Evolutionary conservation across 2,888 invertebrate genomes (phyloP).

Genomic region (Perithous albicinctus): DNA sequence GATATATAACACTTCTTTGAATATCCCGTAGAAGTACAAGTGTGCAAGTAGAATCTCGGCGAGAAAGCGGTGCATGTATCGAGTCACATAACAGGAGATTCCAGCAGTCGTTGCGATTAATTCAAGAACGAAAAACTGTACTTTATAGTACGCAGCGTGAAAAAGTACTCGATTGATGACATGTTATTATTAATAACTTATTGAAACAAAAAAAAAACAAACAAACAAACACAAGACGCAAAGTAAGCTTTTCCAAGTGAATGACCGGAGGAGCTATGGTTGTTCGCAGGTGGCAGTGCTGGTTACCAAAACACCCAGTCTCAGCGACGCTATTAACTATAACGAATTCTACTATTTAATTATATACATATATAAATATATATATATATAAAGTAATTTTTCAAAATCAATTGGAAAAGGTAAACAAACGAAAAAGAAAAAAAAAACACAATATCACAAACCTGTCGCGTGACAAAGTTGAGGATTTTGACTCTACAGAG

Average conservation of each 20-base stretch:
- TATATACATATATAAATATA: constrained; percentile 53
- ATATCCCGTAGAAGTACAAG: constrained; percentile 59
- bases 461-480: constrained; percentile 53
- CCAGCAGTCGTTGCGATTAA: constrained; percentile 48
- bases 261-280: constrained; percentile 80
- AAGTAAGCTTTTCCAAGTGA: constrained; percentile 69
- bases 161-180: constrained; percentile 22
- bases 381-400: constrained; percentile 51
- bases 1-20: constrained; percentile 51
- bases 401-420: constrained; percentile 46
- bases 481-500: constrained; percentile 22
- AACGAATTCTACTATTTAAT: constrained; percentile 74
- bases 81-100: constrained; percentile 55
- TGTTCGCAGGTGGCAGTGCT: constrained; percentile 83
- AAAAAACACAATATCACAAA: constrained; percentile 8
- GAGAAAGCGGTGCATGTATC: constrained; percentile 57
- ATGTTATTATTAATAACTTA: constrained; percentile 52
- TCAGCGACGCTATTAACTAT: constrained; percentile 79
- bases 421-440: constrained; percentile 18
- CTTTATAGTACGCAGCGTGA: constrained; percentile 43
- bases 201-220: constrained; percentile 44
- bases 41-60: constrained; percentile 58
- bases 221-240: constrained; percentile 43
- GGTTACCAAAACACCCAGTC: constrained; percentile 82
- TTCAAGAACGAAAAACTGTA: constrained; percentile 59